These are phyloP conservation scores for Drosophila chauvacae DNA, from an alignment of 1,140 invertebrate species.

Conservation along the genomic window DNA sequence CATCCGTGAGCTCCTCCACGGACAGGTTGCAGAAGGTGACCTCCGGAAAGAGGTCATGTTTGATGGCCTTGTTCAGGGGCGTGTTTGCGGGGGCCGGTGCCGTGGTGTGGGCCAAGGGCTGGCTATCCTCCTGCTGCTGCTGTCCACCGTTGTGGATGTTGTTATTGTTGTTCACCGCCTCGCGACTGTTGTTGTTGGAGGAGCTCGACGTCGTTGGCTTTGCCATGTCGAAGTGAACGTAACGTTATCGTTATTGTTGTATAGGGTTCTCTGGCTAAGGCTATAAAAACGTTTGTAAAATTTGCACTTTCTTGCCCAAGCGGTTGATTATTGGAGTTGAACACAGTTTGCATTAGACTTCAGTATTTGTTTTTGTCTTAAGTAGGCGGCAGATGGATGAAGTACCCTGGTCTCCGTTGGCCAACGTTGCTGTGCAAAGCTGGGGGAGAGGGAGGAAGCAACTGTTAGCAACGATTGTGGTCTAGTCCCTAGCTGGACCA, in stretches of 20 bases:
- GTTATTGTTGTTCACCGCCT: conserved; percentile 49
- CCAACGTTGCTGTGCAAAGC: conserved; percentile 11
- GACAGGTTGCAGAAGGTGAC: conserved; percentile 82
- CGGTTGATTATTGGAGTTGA: conserved; percentile 41
- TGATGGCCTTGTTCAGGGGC: conserved; percentile 74
- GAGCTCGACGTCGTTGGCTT: conserved; percentile 32
- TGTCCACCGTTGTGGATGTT: conserved; percentile 20
- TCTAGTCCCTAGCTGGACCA: neutral
- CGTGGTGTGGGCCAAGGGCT: conserved; percentile 32
- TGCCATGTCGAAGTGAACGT: conserved; percentile 26
- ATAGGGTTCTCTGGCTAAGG: conserved; percentile 13
- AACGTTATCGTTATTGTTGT: conserved; percentile 3
- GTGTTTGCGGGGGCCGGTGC: conserved; percentile 71
- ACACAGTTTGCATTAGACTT: conserved; percentile 41
- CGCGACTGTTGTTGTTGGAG: conserved; percentile 43
- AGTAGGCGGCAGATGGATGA: conserved; percentile 32
- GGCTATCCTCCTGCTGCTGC: conserved; percentile 38
- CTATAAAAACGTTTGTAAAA: conserved; percentile 43
- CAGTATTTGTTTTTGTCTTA: conserved; percentile 29
- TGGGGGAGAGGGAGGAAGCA: conserved; percentile 1
- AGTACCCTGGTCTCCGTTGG: neutral
- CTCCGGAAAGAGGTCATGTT: conserved; percentile 81
- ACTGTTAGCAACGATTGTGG: neutral
- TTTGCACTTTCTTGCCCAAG: conserved; percentile 44
- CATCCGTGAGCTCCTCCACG: conserved; percentile 66